phyloP scores from a whole-genome alignment of 2,888 invertebrate genomes.

The Deilephila porcellus region DNA sequence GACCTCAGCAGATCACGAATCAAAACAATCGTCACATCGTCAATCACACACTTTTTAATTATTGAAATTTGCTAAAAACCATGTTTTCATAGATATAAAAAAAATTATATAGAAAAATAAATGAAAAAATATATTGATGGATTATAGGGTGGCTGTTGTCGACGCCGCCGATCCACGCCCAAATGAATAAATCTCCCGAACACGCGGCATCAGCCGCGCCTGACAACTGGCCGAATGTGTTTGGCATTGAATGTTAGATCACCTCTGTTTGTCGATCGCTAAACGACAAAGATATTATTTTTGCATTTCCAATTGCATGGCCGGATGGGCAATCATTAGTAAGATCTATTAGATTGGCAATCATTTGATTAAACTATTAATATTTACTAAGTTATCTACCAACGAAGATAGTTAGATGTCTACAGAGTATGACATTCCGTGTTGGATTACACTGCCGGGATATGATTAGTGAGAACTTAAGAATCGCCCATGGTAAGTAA shows the following conservation, averaged over 20 bases:
- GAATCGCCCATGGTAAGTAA: too few relatives aligned
- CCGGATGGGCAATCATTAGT: neutral
- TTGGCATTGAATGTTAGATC: conserved; percentile 65
- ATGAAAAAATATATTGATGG: conserved; percentile 49
- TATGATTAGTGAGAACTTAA: too few relatives aligned
- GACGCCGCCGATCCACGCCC: conserved; percentile 48
- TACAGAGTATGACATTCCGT: too few relatives aligned
- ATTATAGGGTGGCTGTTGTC: conserved; percentile 45
- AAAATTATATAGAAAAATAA: conserved; percentile 13
- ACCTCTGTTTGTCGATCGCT: conserved; percentile 32
- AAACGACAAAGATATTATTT: conserved; percentile 10
- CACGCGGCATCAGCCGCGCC: conserved; percentile 55
- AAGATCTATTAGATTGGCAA: neutral
- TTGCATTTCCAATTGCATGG: neutral
- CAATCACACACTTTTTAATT: too few relatives aligned
- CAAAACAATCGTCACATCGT: too few relatives aligned
- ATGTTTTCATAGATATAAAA: neutral
- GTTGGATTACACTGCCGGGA: too few relatives aligned
- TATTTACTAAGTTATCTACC: too few relatives aligned
- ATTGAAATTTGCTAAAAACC: neutral
- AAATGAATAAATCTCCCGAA: conserved; percentile 64
- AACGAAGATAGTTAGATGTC: too few relatives aligned
- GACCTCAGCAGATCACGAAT: too few relatives aligned
- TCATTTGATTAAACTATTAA: neutral
- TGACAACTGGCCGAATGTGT: conserved; percentile 61